phyloP scores from a whole-genome alignment of 1,140 invertebrate species.

The Calycopis cecrops region DNA sequence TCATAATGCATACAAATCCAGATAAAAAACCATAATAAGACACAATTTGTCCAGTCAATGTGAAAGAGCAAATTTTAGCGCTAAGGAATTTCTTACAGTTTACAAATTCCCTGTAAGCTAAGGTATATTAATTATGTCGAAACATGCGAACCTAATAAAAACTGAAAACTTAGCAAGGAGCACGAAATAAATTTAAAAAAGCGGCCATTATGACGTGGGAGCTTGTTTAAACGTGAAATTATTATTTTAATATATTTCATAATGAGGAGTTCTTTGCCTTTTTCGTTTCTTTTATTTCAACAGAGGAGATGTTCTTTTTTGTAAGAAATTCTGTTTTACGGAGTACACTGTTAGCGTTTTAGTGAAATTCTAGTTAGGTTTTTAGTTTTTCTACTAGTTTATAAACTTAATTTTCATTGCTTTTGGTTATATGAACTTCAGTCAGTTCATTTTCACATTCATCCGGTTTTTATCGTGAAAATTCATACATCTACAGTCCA shows the following conservation, averaged over 20 bases:
- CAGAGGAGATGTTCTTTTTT: no score
- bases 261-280: neutral
- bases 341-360: no score
- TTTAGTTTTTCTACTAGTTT: no score
- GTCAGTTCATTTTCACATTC: no score
- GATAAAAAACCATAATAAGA: no score
- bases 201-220: slow-evolving; percentile 2
- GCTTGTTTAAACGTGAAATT: slow-evolving; percentile 2
- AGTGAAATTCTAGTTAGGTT: no score
- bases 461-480: no score
- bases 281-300: slow-evolving; percentile 2
- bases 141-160: slow-evolving; percentile 33
- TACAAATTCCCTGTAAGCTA: slow-evolving; percentile 29
- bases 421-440: no score
- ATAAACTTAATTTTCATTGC: no score
- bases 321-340: no score
- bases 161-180: slow-evolving; percentile 12
- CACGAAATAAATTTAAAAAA: slow-evolving; percentile 10
- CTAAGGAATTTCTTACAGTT: slow-evolving; percentile 27
- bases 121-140: slow-evolving; percentile 27
- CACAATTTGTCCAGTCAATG: slow-evolving; percentile 7
- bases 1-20: no score
- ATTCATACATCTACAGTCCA: no score
- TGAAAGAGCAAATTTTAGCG: slow-evolving; percentile 19
- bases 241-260: slow-evolving; percentile 11